Base-by-base conservation (phyloP, 2,888 invertebrate species). In the Anticlea derivata region DNA sequence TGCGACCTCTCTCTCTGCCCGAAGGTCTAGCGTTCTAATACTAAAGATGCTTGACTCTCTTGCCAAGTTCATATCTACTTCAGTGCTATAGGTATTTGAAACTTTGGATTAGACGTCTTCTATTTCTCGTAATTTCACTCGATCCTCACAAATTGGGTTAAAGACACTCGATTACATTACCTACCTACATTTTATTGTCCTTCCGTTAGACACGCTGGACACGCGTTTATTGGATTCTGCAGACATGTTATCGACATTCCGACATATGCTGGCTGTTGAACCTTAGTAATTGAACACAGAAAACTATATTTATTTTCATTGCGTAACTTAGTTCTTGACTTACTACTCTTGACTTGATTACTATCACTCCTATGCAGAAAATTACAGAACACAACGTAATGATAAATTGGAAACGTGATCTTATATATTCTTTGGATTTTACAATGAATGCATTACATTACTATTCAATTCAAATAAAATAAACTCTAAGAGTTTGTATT, bases 21-120 rank as follows among this genome's bases (percentile, higher is more conserved):
- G 77, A 80, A 79, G 80, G 78, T 76, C 73, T 74, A 61, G 24
- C 50, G 49, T 55, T 61, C 68, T 70, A 61, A 68, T 63, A 58
- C 58, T 34, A 11, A 48, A 65, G 48, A 70, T 66, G 60, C 60
- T 68, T 64, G 45, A 62, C 58, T 60, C 58, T 59, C 50, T 44
- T 70, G 73, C 73, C 70, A 75, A 72, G 35, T 58, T 52, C 50
- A 48, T 44, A 46, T 39, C 37, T 24, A 43, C n/a, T n/a, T n/a
- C n/a, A n/a, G n/a, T n/a, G 8, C 20, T 34, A 10, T 23, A 7
- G 1, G 8, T 8, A 10, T 13, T 2, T 13, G 5, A 17, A 7
- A 17, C 17, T 31, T 11, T 27, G 6, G 10, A 17, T 10, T 8
- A 17, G 22, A 22, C 7, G 10, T 22, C 11, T 35, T 35, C 8